Evolutionary conservation across 2,797 vertebrate species (phyloP).

Genomic region (Anas bernieri): DNA sequence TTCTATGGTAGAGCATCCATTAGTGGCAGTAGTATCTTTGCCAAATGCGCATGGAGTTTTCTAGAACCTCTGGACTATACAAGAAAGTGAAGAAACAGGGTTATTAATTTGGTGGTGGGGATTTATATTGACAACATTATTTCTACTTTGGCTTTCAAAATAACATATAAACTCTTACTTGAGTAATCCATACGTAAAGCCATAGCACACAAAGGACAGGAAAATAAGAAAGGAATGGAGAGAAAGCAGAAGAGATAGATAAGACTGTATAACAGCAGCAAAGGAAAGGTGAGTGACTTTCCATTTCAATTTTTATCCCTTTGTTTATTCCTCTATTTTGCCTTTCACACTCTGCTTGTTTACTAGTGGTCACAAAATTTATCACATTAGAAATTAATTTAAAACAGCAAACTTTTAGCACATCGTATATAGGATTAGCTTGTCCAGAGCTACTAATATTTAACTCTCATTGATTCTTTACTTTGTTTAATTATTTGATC

Average conservation of each 20-base stretch:
- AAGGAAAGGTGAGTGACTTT: constrained; percentile 56
- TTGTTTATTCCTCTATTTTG: constrained; percentile 16
- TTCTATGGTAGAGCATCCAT: background rate
- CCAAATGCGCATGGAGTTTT: background rate
- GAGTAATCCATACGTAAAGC: background rate
- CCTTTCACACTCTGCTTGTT: background rate
- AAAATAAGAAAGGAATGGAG: background rate
- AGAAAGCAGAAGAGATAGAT: constrained; percentile 48
- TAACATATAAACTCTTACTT: background rate
- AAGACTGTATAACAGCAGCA: background rate
- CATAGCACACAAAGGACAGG: background rate
- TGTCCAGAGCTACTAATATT: background rate
- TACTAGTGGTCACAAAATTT: background rate
- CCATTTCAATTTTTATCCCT: background rate
- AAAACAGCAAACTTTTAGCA: background rate
- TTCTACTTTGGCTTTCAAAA: constrained; percentile 14
- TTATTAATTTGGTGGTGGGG: background rate
- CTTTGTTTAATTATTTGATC: background rate
- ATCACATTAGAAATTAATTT: background rate
- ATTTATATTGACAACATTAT: background rate
- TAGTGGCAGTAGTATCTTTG: background rate
- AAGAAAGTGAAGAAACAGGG: background rate
- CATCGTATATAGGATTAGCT: background rate
- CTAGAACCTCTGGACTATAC: background rate
- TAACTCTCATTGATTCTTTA: background rate